Evolutionary conservation across 2,113 vertebrate genomes (phyloP).

Genomic region (Sisor rabdophorus): DNA sequence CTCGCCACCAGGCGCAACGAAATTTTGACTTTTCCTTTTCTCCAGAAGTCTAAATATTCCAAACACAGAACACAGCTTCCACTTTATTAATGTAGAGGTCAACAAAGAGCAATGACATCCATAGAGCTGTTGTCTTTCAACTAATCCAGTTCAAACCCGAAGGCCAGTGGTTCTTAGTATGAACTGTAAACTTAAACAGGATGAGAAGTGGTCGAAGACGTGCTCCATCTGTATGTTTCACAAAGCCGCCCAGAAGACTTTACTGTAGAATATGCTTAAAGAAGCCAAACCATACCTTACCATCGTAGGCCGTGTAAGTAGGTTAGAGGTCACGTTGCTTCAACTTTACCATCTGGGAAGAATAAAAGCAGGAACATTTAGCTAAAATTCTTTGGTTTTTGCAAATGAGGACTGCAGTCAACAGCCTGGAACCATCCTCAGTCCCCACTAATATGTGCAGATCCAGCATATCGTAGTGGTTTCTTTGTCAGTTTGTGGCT

Average conservation of each 20-base stretch:
- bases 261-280: neutral
- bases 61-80: conserved; percentile 60
- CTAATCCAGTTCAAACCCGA: conserved; percentile 30
- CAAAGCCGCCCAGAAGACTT: neutral
- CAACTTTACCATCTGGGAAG: conserved; percentile 17
- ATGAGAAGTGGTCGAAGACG: conserved; percentile 8
- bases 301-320: neutral
- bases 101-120: conserved; percentile 60
- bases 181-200: conserved; percentile 18
- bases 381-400: conserved; percentile 33
- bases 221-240: neutral
- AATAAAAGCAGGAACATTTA: conserved; percentile 18
- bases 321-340: conserved; percentile 7
- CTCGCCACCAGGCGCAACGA: conserved; percentile 61
- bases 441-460: conserved; percentile 27
- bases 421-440: conserved; percentile 23
- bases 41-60: conserved; percentile 60
- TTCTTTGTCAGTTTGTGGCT: conserved; percentile 44
- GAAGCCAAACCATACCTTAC: neutral
- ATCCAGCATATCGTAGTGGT: conserved; percentile 34
- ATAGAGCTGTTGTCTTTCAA: conserved; percentile 48
- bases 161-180: conserved; percentile 11
- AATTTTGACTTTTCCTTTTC: conserved; percentile 55
- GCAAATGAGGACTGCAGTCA: conserved; percentile 36
- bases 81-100: conserved; percentile 73